These are phyloP conservation scores for Lagopus muta DNA, from an alignment of 2,113 vertebrate genomes.

Conservation along the genomic window DNA sequence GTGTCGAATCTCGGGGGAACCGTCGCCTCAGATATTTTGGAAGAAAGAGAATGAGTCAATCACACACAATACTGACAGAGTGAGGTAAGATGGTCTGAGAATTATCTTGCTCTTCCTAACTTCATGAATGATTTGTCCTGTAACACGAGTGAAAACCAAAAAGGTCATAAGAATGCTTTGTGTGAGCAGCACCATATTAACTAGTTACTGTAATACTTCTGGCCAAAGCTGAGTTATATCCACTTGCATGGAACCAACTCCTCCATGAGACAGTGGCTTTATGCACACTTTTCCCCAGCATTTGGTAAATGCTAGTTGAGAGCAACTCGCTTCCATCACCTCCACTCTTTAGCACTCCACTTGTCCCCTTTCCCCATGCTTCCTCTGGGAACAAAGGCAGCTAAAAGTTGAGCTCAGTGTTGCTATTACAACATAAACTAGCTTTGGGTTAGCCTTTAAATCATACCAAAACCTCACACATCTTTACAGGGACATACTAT, in stretches of 20 bases:
- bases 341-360: background rate
- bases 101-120: background rate
- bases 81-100: conserved; percentile 83
- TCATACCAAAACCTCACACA: background rate
- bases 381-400: background rate
- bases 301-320: background rate
- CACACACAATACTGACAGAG: conserved; percentile 96
- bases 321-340: background rate
- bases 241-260: background rate
- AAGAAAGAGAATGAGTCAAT: conserved; percentile 97
- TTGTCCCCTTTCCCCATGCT: background rate
- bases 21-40: conserved; percentile 97
- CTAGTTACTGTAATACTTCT: background rate
- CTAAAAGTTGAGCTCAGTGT: background rate
- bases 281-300: background rate
- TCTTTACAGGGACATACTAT: background rate
- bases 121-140: background rate
- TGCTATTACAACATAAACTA: background rate
- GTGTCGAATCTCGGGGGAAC: conserved; percentile 89
- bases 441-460: background rate
- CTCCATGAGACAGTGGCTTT: background rate
- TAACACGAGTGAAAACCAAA: background rate
- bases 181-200: background rate
- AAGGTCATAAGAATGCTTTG: background rate
- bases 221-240: background rate